Percentiles rank a stretch among this genome's conserved stretches.
These are phyloP conservation scores for Argopecten irradians DNA, from an alignment of 1,140 invertebrate species.

Conservation along the genomic window DNA sequence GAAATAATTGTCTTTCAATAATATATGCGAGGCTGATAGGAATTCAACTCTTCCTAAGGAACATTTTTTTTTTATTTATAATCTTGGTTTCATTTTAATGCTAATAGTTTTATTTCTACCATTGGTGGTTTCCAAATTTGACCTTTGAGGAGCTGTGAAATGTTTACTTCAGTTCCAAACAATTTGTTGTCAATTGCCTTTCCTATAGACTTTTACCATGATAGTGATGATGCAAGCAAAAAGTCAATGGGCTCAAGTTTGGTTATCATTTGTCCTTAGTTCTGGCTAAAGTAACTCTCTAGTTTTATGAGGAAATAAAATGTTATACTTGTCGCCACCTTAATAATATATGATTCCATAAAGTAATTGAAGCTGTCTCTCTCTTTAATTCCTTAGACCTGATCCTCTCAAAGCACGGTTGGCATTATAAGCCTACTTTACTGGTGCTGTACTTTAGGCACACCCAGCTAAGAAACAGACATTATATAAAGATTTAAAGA, in stretches of 20 bases:
- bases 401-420: not conserved
- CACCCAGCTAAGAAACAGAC: not conserved
- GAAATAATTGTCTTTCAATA: not conserved
- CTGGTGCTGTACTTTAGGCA: not conserved
- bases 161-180: not conserved
- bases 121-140: not conserved
- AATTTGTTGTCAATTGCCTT: not conserved
- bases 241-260: not conserved
- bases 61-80: not conserved
- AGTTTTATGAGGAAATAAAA: not conserved
- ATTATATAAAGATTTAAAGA: not conserved
- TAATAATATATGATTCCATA: not conserved
- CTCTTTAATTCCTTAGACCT: not conserved
- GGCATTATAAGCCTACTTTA: not conserved
- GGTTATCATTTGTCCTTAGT: not conserved
- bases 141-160: not conserved
- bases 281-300: not conserved
- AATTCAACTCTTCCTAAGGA: not conserved
- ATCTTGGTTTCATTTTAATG: not conserved
- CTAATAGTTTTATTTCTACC: not conserved
- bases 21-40: not conserved
- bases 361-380: not conserved
- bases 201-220: not conserved
- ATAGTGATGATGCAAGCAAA: not conserved
- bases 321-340: not conserved